A percentile compares a stretch with the other conserved stretches of the same genome.
Conservation (phyloP, 2,113 vertebrate species). For the Anthoscopus minutus region DNA sequence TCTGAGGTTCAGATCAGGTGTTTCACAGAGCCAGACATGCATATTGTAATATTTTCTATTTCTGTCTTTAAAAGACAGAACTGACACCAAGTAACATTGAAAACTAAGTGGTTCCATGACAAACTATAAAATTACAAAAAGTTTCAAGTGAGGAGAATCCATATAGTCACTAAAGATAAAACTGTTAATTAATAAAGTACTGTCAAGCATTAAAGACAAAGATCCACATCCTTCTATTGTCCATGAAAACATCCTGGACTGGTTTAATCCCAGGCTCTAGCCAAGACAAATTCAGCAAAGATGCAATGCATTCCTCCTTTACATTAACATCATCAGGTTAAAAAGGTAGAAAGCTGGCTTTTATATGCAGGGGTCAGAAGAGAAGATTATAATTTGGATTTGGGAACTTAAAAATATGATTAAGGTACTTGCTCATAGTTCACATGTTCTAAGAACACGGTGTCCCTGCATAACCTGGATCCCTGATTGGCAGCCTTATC, state of each 20-base stretch:
- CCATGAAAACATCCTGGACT: background rate
- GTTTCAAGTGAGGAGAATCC: background rate
- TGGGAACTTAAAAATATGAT: background rate
- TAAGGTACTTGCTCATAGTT: background rate
- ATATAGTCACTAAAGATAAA: background rate
- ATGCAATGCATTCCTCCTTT: background rate
- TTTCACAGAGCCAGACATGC: background rate
- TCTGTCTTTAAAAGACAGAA: background rate
- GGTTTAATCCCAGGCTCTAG: background rate
- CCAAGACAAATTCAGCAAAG: background rate
- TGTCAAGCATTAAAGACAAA: background rate
- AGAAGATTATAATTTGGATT: background rate
- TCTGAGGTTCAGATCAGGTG: background rate
- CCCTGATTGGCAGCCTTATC: background rate
- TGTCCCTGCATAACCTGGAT: background rate
- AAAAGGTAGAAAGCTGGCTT: background rate
- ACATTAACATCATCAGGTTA: background rate
- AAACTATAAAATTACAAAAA: background rate
- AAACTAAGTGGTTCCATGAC: background rate
- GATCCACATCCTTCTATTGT: background rate
- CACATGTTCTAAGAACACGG: fast-evolving
- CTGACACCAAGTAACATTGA: background rate
- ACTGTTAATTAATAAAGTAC: background rate
- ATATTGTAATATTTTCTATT: background rate
- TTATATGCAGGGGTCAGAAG: background rate